Evolutionary conservation across 2,797 vertebrate species (phyloP), one percentile per base, ranked within the genome.

Genomic region (Aulostomus chinensis): DNA sequence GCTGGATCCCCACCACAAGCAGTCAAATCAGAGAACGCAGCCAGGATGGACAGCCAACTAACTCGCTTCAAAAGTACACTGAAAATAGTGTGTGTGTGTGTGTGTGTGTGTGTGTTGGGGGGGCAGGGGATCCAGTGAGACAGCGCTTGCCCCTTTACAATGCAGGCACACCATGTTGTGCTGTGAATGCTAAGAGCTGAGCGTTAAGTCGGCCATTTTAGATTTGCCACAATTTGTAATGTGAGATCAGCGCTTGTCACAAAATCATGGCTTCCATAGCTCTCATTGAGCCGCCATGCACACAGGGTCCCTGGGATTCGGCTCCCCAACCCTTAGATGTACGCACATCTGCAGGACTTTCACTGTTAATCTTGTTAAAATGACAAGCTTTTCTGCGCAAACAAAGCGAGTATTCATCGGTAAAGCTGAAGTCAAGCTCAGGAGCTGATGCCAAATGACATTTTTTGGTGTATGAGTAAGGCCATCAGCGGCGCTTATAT

Each of bases 161-260:
- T 32, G 55, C 41, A 35, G 58, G 62, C 72, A 40, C 85, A 84
- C 86, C 86, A 83, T 87, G 84, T 86, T 83, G 80, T 65, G 69
- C 68, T 40, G 66, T 20, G 42, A 76, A 58, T 30, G 66, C 69
- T 57, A 61, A 76, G 57, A 84, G 50, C 62, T 3, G 13, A 77
- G 81, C 78, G 58, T 65, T 64, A 67, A 63, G 85, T 87, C 88
- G 81, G 88, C 88, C 88, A 89, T 89, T 88, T 89, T 89, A 89
- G 86, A 88, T 88, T 81, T 80, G 78, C 81, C 85, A 80, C 83
- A 75, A 80, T 86, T 76, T 84, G 81, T 76, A 80, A 84, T 58
- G 76, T 85, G 77, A 86, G 84, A 86, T 85, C 80, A 86, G 39
- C 21, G 83, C 60, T 83, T 75, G 85, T 85, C 84, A 84, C 73